Conservation (phyloP, 2,888 invertebrate genomes). For the Phasia obesa region DNA sequence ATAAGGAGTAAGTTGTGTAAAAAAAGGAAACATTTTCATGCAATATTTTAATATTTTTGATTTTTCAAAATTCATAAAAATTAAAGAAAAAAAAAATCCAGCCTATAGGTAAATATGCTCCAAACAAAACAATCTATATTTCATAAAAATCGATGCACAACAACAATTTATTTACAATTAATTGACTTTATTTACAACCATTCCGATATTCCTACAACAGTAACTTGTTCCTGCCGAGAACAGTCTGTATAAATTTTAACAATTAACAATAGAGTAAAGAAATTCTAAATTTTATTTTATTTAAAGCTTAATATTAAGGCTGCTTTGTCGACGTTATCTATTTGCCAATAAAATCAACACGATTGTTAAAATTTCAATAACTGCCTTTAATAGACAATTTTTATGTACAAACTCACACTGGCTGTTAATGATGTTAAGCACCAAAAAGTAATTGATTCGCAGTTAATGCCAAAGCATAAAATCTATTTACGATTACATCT, state of each 20-base stretch:
- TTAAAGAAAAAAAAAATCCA: too few species aligned
- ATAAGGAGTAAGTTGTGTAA: too few species aligned
- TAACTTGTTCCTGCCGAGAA: too few species aligned
- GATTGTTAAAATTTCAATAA: constrained; percentile 66
- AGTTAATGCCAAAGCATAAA: constrained; percentile 63
- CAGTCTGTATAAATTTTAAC: neutral
- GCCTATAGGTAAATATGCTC: too few species aligned
- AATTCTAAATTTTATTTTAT: neutral
- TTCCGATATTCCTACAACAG: too few species aligned
- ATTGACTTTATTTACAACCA: too few species aligned
- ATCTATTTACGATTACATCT: constrained; percentile 67
- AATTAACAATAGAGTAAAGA: neutral
- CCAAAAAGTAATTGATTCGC: constrained; percentile 59
- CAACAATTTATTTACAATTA: too few species aligned
- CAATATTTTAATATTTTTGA: too few species aligned
- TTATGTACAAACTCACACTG: constrained; percentile 45
- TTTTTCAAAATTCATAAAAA: too few species aligned
- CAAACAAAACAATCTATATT: too few species aligned
- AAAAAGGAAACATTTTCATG: too few species aligned
- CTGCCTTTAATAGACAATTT: constrained; percentile 56
- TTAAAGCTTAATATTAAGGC: constrained; percentile 1
- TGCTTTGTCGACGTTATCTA: neutral
- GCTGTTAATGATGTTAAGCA: constrained; percentile 61
- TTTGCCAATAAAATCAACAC: constrained; percentile 45
- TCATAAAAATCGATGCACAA: too few species aligned